phyloP scores from a whole-genome alignment of 2,797 vertebrate genomes.

The Setipinna tenuifilis region DNA sequence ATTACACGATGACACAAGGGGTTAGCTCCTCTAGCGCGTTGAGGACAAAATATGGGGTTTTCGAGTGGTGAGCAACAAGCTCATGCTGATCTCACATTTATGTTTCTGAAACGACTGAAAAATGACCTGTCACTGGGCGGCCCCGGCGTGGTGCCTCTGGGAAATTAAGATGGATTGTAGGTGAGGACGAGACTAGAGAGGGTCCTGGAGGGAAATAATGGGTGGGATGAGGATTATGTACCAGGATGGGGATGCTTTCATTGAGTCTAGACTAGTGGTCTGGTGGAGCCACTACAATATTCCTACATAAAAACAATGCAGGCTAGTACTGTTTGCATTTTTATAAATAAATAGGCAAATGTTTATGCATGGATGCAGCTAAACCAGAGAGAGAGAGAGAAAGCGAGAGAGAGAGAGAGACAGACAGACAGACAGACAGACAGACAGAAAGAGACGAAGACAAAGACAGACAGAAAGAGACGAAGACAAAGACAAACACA shows the following conservation, averaged over 20 bases:
- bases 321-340: neutral
- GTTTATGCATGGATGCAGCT: neutral
- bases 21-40: conserved; percentile 35
- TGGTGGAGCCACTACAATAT: neutral
- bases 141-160: conserved; percentile 51
- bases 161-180: conserved; percentile 64
- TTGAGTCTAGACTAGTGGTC: conserved; percentile 1
- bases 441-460: too few relatives aligned
- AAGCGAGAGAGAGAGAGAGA: neutral
- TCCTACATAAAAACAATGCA: neutral
- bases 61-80: conserved; percentile 47
- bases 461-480: too few relatives aligned
- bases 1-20: conserved; percentile 45
- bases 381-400: neutral
- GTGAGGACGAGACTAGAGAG: conserved; percentile 51
- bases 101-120: conserved; percentile 46
- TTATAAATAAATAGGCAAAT: neutral
- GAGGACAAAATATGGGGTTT: conserved; percentile 37
- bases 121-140: conserved; percentile 56
- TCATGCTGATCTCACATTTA: conserved; percentile 57
- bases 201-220: neutral
- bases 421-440: neutral
- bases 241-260: neutral
- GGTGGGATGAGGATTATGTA: neutral
- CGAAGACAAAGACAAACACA: neutral